phyloP scores from a whole-genome alignment of 2,113 vertebrate species.

The Eleginops maclovinus region DNA sequence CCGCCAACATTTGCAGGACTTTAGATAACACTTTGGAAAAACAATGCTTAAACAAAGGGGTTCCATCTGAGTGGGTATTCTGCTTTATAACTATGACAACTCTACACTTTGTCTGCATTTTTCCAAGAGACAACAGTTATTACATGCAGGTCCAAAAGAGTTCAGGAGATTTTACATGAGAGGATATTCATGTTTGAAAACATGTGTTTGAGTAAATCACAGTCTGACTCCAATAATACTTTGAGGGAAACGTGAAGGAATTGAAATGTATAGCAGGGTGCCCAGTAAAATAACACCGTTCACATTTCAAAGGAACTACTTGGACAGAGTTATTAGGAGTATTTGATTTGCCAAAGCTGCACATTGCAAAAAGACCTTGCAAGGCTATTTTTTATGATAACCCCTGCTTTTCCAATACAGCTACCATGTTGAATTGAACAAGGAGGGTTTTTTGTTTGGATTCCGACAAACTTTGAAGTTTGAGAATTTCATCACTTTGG shows the following conservation, averaged over 20 bases:
- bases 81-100: neutral
- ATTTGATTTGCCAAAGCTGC: too few species aligned
- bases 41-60: neutral
- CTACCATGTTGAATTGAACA: conserved; percentile 33
- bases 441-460: neutral
- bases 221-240: neutral
- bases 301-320: neutral
- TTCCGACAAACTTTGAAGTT: neutral
- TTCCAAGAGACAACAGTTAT: too few species aligned
- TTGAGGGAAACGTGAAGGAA: neutral
- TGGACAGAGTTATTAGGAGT: too few species aligned
- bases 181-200: neutral
- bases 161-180: neutral
- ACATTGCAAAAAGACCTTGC: too few species aligned
- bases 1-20: too few species aligned
- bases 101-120: too few species aligned
- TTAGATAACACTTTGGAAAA: neutral
- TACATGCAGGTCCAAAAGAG: too few species aligned
- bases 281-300: neutral
- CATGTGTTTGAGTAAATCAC: too few species aligned
- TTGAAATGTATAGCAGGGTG: neutral
- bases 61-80: neutral
- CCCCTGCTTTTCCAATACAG: neutral
- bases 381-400: neutral
- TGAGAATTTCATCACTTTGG: conserved; percentile 11